A percentile compares a stretch with the other conserved stretches of the same genome.
These are phyloP conservation scores for Sebastes cheni DNA, from an alignment of 2,797 vertebrate genomes.

Conservation along the genomic window DNA sequence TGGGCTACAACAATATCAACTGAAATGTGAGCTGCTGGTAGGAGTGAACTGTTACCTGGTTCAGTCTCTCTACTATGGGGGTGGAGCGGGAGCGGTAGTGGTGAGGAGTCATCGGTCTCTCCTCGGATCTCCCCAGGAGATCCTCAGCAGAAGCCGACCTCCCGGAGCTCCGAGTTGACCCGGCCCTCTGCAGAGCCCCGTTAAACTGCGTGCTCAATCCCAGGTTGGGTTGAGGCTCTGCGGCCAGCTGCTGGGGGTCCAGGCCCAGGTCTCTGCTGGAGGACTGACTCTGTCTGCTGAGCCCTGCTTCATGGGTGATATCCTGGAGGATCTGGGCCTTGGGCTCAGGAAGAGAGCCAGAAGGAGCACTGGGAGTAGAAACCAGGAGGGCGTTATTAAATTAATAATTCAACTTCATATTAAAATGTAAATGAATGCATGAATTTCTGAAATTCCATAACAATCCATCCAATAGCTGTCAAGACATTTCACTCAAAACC, in stretches of 20 bases:
- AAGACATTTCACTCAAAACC: not conserved
- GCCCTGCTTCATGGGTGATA: slow-evolving; percentile 47
- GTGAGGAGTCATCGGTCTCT: slow-evolving; percentile 64
- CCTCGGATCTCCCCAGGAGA: slow-evolving; percentile 83
- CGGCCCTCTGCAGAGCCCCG: slow-evolving; percentile 56
- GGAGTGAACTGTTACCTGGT: slow-evolving; percentile 79
- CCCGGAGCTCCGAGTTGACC: slow-evolving; percentile 63
- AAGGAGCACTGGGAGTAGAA: slow-evolving; percentile 10
- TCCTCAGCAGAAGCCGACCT: slow-evolving; percentile 91
- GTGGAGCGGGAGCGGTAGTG: slow-evolving; percentile 89
- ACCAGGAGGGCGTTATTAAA: not conserved
- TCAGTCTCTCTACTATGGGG: slow-evolving; percentile 79
- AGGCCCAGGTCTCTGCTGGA: not conserved
- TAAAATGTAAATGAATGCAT: not conserved
- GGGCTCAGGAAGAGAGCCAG: slow-evolving; percentile 13
- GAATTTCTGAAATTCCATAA: not conserved
- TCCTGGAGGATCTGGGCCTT: slow-evolving; percentile 6
- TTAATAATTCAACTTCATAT: not conserved
- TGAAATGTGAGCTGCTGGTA: not conserved
- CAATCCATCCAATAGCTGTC: not conserved
- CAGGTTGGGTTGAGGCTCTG: not conserved
- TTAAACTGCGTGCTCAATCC: slow-evolving; percentile 55
- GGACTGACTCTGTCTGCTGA: slow-evolving; percentile 50
- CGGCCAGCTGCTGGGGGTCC: not conserved
- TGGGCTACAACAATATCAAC: not conserved